Percentiles rank a stretch among this genome's conserved stretches.
phyloP scores from a whole-genome alignment of 2,797 vertebrate genomes.

The Nyctibius grandis region DNA sequence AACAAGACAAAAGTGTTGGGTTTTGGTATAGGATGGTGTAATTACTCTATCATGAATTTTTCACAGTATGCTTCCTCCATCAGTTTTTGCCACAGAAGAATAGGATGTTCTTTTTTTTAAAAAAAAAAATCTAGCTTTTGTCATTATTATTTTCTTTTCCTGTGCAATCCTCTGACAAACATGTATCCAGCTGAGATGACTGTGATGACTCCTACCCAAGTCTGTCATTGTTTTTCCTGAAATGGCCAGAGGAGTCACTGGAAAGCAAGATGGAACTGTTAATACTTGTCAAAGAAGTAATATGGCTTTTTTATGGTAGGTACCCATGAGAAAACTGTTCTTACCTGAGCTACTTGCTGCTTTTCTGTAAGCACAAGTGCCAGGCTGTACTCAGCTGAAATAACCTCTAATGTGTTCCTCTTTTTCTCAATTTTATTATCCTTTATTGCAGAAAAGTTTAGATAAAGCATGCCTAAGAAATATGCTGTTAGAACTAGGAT shows the following conservation, averaged over 20 bases:
- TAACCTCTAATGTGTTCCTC: not conserved
- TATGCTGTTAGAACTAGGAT: not conserved
- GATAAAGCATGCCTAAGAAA: not conserved
- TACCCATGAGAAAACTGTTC: not conserved
- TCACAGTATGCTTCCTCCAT: not conserved
- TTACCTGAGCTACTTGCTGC: not conserved
- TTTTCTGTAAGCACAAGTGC: not conserved
- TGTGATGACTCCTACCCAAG: not conserved
- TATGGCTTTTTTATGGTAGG: not conserved
- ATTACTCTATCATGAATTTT: not conserved
- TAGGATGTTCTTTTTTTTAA: not conserved
- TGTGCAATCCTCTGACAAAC: not conserved
- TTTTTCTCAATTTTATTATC: not conserved
- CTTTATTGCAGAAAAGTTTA: not conserved
- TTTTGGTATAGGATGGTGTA: not conserved
- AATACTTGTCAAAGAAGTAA: not conserved
- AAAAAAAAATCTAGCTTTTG: not conserved
- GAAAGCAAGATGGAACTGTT: not conserved
- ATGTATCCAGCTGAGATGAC: not conserved
- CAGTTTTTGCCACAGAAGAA: not conserved
- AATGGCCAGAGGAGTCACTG: not conserved
- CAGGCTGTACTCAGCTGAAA: not conserved
- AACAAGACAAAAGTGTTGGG: not conserved
- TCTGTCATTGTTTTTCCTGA: not conserved
- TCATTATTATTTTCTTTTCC: not conserved